Base-by-base conservation (phyloP, 1,140 invertebrate species). In the Muscidifurax raptorellus region DNA sequence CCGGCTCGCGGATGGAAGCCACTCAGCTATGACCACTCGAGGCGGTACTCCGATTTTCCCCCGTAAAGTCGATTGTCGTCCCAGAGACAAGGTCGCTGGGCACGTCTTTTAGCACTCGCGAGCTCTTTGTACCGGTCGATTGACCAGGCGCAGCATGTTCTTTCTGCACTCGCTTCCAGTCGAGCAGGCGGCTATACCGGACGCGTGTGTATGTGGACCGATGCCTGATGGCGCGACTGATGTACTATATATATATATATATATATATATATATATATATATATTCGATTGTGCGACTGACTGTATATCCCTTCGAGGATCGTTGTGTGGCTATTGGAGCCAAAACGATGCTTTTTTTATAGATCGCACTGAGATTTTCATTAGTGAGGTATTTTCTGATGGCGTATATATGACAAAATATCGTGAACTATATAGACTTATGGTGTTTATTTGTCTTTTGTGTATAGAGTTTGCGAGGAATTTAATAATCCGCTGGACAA, bases 51-150 rank as follows among this genome's bases (percentile, higher is more conserved):
- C 22, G 32, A 69, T 69, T 74, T 72, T 77, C 28, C 64, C 47
- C 22, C 30, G 1, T 13, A 40, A 82, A 77, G 64, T 83, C 82
- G 74, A 83, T 83, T 77, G 66, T 77, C 36, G 13, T 44, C 25
- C 75, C n/a, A n/a, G n/a, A 52, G 52, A 59, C 52, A 59, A 59
- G 52, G 18, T 59, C 52, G 13, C 52, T 59, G 13, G 77, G 88
- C 89, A 88, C 86, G 88, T 91, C 89, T 90, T 89, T 91, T 88
- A 90, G 88, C 86, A 85, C 86, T 85, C 88, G 87, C 47, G 18
- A 52, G 15, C 47, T 88, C 88, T 89, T 91, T 92, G 87, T 79
- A 72, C 88, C 91, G 88, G 85, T 91, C 91, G 87, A 91, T 91
- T 91, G 91, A 91, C 90, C 89, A 82, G 88, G 87, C 90, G 89